A percentile compares a stretch with the other conserved stretches of the same genome.
phyloP scores from a whole-genome alignment of 2,113 vertebrate genomes.

The Nothocercus julius region DNA sequence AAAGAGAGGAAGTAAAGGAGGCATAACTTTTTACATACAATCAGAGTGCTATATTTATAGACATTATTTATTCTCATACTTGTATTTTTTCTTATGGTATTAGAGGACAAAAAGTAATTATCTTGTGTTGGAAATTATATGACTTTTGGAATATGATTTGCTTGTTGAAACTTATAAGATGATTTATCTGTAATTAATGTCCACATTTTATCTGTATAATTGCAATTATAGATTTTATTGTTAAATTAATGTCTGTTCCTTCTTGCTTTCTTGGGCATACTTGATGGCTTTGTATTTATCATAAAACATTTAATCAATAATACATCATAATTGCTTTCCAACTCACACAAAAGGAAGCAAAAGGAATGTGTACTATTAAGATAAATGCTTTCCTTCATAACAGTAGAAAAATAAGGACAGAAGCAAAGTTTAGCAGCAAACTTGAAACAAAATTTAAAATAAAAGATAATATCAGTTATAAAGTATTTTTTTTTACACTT shows the following conservation, averaged over 20 bases:
- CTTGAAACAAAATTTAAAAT: conserved; percentile 11
- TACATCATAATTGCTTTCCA: conserved; percentile 58
- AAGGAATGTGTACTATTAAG: conserved; percentile 12
- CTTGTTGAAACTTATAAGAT: conserved; percentile 53
- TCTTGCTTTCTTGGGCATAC: conserved; percentile 37
- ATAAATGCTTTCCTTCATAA: conserved; percentile 8
- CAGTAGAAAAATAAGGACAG: background rate
- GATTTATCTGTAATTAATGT: conserved; percentile 64
- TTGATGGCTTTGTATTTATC: conserved; percentile 34
- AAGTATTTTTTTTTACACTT: conserved; percentile 13
- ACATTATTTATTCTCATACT: conserved; percentile 65
- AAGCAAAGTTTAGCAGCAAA: conserved; percentile 13
- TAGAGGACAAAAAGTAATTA: conserved; percentile 61
- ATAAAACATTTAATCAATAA: conserved; percentile 55
- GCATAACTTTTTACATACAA: conserved; percentile 29
- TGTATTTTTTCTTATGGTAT: conserved; percentile 55
- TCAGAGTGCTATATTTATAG: conserved; percentile 52
- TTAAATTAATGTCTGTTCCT: conserved; percentile 55
- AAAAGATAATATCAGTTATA: background rate
- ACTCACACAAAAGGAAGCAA: conserved; percentile 18
- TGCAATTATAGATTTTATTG: conserved; percentile 64
- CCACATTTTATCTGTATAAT: conserved; percentile 63
- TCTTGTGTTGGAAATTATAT: conserved; percentile 28
- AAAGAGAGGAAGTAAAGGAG: background rate
- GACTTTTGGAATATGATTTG: conserved; percentile 53